phyloP scores from a whole-genome alignment of 64 coral and sea anemone species.

The Actinia equina region DNA sequence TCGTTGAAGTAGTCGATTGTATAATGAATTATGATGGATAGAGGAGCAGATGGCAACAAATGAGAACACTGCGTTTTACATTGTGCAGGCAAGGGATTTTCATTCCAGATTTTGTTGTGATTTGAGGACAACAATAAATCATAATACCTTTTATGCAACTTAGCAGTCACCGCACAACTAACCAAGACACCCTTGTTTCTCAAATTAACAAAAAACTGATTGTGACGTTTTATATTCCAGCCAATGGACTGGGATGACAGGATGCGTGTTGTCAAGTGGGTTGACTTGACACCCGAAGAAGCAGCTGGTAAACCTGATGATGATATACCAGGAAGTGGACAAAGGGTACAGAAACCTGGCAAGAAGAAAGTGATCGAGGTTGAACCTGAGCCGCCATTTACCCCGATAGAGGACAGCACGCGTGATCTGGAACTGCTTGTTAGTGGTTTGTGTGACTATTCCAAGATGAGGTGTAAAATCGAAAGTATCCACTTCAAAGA shows the following conservation, averaged over 20 bases:
- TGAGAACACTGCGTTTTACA: too few relatives aligned
- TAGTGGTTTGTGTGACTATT: slow-evolving; percentile 77
- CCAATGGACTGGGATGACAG: slow-evolving; percentile 95
- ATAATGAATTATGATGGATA: too few relatives aligned
- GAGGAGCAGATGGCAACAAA: too few relatives aligned
- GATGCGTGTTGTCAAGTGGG: slow-evolving; percentile 91
- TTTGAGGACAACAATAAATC: too few relatives aligned
- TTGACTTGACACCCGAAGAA: slow-evolving; percentile 47
- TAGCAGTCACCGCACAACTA: too few relatives aligned
- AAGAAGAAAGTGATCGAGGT: slow-evolving; percentile 93
- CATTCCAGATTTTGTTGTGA: too few relatives aligned
- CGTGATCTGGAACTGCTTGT: slow-evolving; percentile 71
- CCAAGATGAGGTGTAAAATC: slow-evolving; percentile 70
- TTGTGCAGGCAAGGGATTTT: too few relatives aligned
- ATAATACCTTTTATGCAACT: too few relatives aligned
- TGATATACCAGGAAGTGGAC: slow-evolving; percentile 29
- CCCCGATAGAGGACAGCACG: slow-evolving; percentile 62
- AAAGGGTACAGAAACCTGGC: slow-evolving; percentile 47
- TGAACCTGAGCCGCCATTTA: slow-evolving; percentile 80
- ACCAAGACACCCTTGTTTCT: neutral
- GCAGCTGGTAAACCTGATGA: slow-evolving; percentile 40
- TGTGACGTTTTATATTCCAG: neutral
- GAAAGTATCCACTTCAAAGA: slow-evolving; percentile 88
- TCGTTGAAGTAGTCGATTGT: too few relatives aligned
- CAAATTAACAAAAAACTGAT: neutral